phyloP scores from a whole-genome alignment of 1,140 invertebrate genomes.

The Drosophila lowei region DNA sequence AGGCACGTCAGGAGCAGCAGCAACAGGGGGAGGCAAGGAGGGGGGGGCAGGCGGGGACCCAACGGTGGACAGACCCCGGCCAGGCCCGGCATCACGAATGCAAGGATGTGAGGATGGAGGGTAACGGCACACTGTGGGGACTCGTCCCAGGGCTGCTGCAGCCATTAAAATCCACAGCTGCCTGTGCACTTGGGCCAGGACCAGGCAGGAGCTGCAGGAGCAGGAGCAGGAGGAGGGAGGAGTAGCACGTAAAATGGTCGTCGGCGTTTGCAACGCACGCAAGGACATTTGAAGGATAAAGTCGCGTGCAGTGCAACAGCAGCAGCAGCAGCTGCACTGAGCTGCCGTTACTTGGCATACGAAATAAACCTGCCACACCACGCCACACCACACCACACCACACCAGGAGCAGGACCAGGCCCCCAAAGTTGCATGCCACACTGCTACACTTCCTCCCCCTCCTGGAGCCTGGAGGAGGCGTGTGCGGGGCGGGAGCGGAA shows the following conservation, averaged over 20 bases:
- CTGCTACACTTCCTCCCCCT: too few relatives aligned
- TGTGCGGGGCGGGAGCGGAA: conserved; percentile 1
- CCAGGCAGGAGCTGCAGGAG: background rate
- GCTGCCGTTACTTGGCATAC: conserved; percentile 79
- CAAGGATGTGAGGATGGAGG: conserved; percentile 43
- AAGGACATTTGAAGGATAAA: conserved; percentile 82
- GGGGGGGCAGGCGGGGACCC: conserved; percentile 18
- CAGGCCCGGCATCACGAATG: conserved; percentile 65
- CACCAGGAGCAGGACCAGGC: too few relatives aligned
- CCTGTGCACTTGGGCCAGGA: conserved; percentile 2
- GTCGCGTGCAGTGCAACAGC: conserved; percentile 66
- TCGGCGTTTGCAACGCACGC: conserved; percentile 77
- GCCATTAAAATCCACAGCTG: conserved; percentile 77
- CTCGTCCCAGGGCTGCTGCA: conserved; percentile 74
- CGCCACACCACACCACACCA: conserved; percentile 28
- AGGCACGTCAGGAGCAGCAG: conserved; percentile 31
- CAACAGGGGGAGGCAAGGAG: background rate
- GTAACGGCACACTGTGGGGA: conserved; percentile 56
- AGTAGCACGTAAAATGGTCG: conserved; percentile 58
- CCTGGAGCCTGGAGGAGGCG: too few relatives aligned
- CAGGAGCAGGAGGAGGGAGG: background rate
- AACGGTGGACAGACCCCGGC: conserved; percentile 28
- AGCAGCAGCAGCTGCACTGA: conserved; percentile 56
- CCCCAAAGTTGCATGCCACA: background rate
- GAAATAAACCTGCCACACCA: conserved; percentile 73